Conservation (phyloP, 2,113 vertebrate genomes). For the Ochotona curzoniae region DNA sequence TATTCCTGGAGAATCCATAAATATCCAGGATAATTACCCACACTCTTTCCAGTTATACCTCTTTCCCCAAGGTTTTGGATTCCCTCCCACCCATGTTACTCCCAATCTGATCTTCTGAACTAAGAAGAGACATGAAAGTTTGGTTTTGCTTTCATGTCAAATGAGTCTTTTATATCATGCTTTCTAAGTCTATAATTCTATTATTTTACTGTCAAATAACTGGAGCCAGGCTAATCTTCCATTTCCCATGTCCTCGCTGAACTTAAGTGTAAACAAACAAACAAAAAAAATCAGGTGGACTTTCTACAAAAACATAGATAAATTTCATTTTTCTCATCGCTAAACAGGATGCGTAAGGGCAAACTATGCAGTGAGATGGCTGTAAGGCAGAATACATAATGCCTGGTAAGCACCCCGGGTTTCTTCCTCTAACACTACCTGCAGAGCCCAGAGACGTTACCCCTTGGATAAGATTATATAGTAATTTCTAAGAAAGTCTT, state of each 20-base stretch:
- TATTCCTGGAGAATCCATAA: neutral
- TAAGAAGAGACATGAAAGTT: neutral
- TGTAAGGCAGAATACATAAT: conserved; percentile 16
- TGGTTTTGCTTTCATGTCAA: neutral
- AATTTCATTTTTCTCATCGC: conserved; percentile 39
- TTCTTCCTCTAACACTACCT: conserved; percentile 12
- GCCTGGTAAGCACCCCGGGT: neutral
- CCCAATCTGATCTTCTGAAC: neutral
- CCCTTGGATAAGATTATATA: neutral
- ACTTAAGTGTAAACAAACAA: conserved; percentile 31
- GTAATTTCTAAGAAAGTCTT: conserved; percentile 5
- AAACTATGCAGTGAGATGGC: conserved; percentile 1
- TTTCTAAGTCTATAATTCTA: neutral
- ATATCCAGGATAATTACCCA: neutral
- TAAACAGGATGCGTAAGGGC: neutral
- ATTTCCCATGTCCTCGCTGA: neutral
- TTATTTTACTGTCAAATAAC: conserved; percentile 1
- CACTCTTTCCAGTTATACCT: neutral
- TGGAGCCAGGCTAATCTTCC: conserved; percentile 24
- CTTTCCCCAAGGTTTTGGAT: neutral
- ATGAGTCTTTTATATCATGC: neutral
- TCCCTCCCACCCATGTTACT: neutral
- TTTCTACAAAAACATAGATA: conserved; percentile 11
- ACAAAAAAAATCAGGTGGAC: neutral
- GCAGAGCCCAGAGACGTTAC: neutral